phyloP scores from a whole-genome alignment of 2,888 invertebrate genomes.

The Hypercompe scribonia region DNA sequence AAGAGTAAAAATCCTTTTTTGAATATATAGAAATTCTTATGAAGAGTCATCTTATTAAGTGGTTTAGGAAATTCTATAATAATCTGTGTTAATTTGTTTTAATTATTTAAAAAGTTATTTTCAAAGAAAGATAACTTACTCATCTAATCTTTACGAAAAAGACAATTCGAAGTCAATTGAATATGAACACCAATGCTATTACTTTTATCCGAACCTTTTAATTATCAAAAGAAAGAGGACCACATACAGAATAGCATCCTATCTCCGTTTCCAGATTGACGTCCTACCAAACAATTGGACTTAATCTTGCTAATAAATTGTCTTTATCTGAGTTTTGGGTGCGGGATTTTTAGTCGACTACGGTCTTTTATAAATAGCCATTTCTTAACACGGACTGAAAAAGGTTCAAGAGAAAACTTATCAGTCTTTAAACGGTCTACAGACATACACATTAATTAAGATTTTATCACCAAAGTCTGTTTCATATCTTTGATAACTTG shows the following conservation, averaged over 20 bases:
- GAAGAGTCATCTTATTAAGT: too few species aligned
- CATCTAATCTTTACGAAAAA: neutral
- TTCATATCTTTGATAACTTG: neutral
- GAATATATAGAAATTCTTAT: too few species aligned
- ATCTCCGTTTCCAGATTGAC: constrained; percentile 70
- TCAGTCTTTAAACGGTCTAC: neutral
- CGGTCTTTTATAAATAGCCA: constrained; percentile 9
- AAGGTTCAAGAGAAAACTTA: neutral
- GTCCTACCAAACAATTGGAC: constrained; percentile 74
- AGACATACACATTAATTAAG: neutral
- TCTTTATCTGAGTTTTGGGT: constrained; percentile 42
- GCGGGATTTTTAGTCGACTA: constrained; percentile 10
- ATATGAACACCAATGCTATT: neutral
- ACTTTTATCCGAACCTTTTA: constrained; percentile 18
- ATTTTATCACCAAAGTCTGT: neutral
- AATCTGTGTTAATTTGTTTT: too few species aligned
- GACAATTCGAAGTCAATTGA: neutral
- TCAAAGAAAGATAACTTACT: neutral
- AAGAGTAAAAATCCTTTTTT: too few species aligned
- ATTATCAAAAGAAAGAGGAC: constrained; percentile 19
- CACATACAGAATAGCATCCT: constrained; percentile 8
- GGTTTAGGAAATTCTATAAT: neutral
- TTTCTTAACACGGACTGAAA: constrained; percentile 1
- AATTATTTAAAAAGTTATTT: neutral
- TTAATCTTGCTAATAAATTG: constrained; percentile 83